A percentile compares a stretch with the other conserved stretches of the same genome.
phyloP scores from a whole-genome alignment of 1,140 invertebrate species.

The Potamilus streckersoni region DNA sequence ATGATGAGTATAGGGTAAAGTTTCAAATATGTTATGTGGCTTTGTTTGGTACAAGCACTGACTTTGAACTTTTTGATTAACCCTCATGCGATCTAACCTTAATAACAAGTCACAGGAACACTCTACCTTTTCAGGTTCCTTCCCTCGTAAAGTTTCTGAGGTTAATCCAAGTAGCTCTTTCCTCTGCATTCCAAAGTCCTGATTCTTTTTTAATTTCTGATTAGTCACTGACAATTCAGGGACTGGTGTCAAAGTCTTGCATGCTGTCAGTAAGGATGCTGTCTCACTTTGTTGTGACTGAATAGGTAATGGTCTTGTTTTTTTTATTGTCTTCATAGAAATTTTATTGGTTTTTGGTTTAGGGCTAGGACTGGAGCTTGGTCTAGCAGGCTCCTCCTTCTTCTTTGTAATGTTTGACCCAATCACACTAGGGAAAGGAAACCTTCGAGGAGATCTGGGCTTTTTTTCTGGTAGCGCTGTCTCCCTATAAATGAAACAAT shows the following conservation, averaged over 20 bases:
- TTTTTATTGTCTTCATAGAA: constrained; percentile 4
- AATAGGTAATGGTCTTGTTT: background rate
- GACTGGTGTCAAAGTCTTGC: too few relatives aligned
- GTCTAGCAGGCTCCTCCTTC: too few relatives aligned
- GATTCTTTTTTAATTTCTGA: constrained; percentile 18
- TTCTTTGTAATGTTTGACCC: too few relatives aligned
- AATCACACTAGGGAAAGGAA: constrained; percentile 33
- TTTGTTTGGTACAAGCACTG: too few relatives aligned
- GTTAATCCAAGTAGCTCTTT: constrained; percentile 20
- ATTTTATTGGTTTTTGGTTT: background rate
- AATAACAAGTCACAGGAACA: too few relatives aligned
- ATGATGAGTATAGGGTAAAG: too few relatives aligned
- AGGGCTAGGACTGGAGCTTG: constrained; percentile 7
- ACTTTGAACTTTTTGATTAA: too few relatives aligned
- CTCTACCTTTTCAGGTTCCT: too few relatives aligned
- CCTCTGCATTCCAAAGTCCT: constrained; percentile 18
- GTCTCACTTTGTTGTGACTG: too few relatives aligned
- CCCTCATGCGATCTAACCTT: too few relatives aligned
- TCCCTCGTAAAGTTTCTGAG: constrained; percentile 1
- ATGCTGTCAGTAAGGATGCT: too few relatives aligned
- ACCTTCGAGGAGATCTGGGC: constrained; percentile 40
- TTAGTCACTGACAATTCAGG: background rate
- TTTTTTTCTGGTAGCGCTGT: constrained; percentile 42
- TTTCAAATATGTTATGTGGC: too few relatives aligned
- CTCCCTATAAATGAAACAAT: constrained; percentile 31